Evolutionary conservation across 2,113 vertebrate genomes (phyloP).

Genomic region (Tor tambroides): DNA sequence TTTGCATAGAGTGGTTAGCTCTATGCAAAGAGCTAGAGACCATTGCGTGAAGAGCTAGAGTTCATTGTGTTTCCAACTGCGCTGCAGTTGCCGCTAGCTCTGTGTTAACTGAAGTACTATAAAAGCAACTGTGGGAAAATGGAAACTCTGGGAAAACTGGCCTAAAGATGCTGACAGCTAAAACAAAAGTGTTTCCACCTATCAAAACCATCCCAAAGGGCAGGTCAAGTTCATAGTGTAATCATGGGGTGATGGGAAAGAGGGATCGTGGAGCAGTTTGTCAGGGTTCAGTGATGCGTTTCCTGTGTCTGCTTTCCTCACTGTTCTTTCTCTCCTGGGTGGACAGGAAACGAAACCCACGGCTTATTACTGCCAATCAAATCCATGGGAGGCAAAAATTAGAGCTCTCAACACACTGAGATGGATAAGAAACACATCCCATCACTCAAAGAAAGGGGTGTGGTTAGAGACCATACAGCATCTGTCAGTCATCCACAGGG

Average conservation of each 20-base stretch:
- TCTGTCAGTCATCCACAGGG: constrained; percentile 11
- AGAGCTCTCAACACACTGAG: constrained; percentile 61
- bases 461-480: neutral
- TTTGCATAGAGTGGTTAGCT: neutral
- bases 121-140: constrained; percentile 6
- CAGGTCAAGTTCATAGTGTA: constrained; percentile 48
- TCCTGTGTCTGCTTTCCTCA: constrained; percentile 47
- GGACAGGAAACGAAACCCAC: constrained; percentile 58
- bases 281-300: constrained; percentile 63
- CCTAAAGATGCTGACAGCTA: constrained; percentile 11
- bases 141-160: neutral
- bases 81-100: neutral
- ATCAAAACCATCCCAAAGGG: constrained; percentile 41
- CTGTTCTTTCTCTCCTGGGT: constrained; percentile 1
- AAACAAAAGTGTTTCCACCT: constrained; percentile 32
- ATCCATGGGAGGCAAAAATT: constrained; percentile 60
- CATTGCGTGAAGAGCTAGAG: neutral
- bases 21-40: no score
- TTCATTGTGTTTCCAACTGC: constrained; percentile 24
- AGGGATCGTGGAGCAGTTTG: constrained; percentile 43
- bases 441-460: constrained; percentile 59
- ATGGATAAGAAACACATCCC: constrained; percentile 66
- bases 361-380: constrained; percentile 75
- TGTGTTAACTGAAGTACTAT: constrained; percentile 11
- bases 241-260: constrained; percentile 56